Conservation (phyloP, 1,140 invertebrate species). For the Gryon sp. region DNA sequence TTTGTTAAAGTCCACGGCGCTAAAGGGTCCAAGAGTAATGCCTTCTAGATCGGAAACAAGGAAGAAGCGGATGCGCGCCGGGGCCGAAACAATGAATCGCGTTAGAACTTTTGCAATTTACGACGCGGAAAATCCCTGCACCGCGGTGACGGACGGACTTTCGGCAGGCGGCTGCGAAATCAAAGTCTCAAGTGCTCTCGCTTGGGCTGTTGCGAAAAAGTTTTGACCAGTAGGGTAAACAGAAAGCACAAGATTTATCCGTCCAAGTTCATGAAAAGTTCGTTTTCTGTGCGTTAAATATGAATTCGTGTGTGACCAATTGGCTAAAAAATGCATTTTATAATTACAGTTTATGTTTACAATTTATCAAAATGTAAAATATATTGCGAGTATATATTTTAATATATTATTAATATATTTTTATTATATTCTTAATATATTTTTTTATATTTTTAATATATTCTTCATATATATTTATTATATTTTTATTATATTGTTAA, state of each 20-base stretch:
- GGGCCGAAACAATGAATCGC: conserved; percentile 59
- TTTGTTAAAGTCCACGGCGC: conserved; percentile 28
- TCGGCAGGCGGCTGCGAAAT: conserved; percentile 12
- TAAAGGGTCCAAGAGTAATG: conserved; percentile 48
- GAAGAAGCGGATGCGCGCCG: conserved; percentile 64
- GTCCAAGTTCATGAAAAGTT: conserved; percentile 38
- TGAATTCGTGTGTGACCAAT: conserved; percentile 31
- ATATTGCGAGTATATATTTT: too few relatives aligned
- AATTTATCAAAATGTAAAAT: too few relatives aligned
- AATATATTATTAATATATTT: too few relatives aligned
- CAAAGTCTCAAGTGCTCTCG: conserved; percentile 36
- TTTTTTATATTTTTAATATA: too few relatives aligned
- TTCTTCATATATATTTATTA: too few relatives aligned
- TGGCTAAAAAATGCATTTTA: too few relatives aligned
- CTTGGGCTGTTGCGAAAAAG: conserved; percentile 45
- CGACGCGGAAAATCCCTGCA: conserved; percentile 67
- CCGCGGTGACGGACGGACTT: conserved; percentile 46
- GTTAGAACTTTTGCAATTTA: conserved; percentile 75
- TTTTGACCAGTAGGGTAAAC: conserved; percentile 49
- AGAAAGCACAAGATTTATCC: conserved; percentile 40
- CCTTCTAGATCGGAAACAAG: conserved; percentile 68
- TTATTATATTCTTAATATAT: too few relatives aligned
- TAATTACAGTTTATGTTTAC: too few relatives aligned
- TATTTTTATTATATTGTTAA: too few relatives aligned
- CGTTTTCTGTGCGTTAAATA: conserved; percentile 21